A percentile compares a stretch with the other conserved stretches of the same genome.
phyloP scores from a whole-genome alignment of 2,888 invertebrate species.

The Criorhina ranunculi region DNA sequence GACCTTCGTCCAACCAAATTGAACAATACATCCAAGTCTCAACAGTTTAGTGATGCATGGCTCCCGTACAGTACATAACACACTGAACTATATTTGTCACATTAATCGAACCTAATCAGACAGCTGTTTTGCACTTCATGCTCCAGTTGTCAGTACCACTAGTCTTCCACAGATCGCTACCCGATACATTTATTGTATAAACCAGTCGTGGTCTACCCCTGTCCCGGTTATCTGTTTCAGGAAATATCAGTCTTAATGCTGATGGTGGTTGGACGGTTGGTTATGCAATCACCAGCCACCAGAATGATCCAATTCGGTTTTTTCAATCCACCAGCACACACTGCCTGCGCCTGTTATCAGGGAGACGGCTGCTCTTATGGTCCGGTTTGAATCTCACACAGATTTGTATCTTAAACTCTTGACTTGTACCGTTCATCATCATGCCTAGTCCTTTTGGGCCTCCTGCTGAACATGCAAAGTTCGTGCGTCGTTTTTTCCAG shows the following conservation, averaged over 20 bases:
- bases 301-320: conserved; percentile 74
- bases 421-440: conserved; percentile 57
- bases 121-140: conserved; percentile 69
- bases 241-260: conserved; percentile 71
- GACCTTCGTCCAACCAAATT: conserved; percentile 16
- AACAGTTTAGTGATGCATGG: conserved; percentile 58
- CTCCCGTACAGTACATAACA: conserved; percentile 57
- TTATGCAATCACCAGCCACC: conserved; percentile 56
- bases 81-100: conserved; percentile 73
- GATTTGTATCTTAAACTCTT: conserved; percentile 65
- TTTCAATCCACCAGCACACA: conserved; percentile 16
- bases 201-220: conserved; percentile 18
- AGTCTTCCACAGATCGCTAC: conserved; percentile 39
- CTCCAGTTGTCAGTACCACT: conserved; percentile 5
- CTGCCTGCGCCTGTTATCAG: conserved; percentile 55
- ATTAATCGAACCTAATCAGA: conserved; percentile 67
- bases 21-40: conserved; percentile 33
- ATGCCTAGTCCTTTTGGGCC: conserved; percentile 35
- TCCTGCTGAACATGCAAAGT: conserved; percentile 12
- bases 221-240: conserved; percentile 50
- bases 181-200: conserved; percentile 62
- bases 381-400: conserved; percentile 53
- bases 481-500: conserved; percentile 40
- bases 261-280: conserved; percentile 26
- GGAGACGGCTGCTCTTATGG: conserved; percentile 27